phyloP scores from a whole-genome alignment of 2,113 vertebrate species.

The Phoenicopterus ruber region DNA sequence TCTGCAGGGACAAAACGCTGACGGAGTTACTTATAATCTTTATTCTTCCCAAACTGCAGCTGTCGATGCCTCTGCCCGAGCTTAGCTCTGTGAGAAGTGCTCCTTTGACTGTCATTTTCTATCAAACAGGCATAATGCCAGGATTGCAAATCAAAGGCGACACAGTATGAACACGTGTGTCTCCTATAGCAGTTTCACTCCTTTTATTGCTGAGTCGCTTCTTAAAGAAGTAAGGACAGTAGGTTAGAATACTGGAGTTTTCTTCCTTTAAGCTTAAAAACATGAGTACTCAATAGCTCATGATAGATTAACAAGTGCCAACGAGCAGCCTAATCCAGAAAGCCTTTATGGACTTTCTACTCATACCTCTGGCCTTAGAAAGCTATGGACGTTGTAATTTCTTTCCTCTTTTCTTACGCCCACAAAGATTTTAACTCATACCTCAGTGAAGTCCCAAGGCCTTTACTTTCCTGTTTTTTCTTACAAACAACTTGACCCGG shows the following conservation, averaged over 20 bases:
- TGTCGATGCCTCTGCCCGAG: rapidly evolving
- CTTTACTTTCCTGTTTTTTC: neutral
- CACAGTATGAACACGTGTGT: rapidly evolving
- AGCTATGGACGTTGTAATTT: neutral
- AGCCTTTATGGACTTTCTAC: neutral
- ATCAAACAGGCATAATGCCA: neutral
- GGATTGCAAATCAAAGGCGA: neutral
- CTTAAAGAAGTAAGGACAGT: neutral
- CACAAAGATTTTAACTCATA: neutral
- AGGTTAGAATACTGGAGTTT: neutral
- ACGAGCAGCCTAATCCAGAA: neutral
- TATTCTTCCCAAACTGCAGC: neutral
- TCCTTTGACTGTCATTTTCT: neutral
- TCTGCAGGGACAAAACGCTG: neutral
- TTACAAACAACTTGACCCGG: neutral
- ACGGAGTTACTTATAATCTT: neutral
- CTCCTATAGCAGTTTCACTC: neutral
- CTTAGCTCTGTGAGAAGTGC: neutral
- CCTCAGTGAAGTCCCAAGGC: neutral
- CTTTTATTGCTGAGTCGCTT: neutral
- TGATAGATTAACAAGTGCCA: neutral
- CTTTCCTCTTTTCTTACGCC: neutral
- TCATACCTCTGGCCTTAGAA: neutral
- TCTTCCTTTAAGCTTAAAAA: neutral
- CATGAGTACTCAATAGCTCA: neutral